phyloP scores from a whole-genome alignment of 1,140 invertebrate genomes.

The Drosophila navojoa region DNA sequence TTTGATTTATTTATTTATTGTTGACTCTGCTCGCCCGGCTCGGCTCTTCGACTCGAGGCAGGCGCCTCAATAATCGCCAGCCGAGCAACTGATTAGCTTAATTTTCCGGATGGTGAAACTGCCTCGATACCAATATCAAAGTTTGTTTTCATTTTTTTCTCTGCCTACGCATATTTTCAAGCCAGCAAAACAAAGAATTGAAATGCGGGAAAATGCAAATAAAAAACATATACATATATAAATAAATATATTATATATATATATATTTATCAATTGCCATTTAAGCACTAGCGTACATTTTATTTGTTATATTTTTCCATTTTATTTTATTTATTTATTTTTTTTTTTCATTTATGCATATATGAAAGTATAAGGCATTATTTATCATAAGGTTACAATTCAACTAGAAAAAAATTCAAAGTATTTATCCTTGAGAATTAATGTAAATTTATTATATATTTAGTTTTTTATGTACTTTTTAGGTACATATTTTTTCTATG shows the following conservation, averaged over 20 bases:
- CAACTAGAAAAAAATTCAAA: too few relatives aligned
- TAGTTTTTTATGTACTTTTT: too few relatives aligned
- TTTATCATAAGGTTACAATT: conserved; percentile 6
- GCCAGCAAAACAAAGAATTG: not conserved
- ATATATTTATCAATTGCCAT: too few relatives aligned
- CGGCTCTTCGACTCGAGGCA: conserved; percentile 8
- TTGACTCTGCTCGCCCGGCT: conserved; percentile 40
- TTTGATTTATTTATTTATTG: conserved; percentile 81
- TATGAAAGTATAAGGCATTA: not conserved
- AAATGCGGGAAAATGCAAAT: not conserved
- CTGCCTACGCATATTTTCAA: not conserved
- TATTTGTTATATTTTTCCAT: too few relatives aligned
- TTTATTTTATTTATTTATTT: too few relatives aligned
- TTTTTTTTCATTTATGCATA: not conserved
- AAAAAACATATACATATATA: not conserved
- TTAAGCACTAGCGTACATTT: too few relatives aligned
- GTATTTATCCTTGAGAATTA: not conserved
- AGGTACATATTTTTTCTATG: too few relatives aligned
- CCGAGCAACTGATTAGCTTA: conserved; percentile 77
- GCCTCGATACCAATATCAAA: conserved; percentile 47
- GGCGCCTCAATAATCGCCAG: conserved; percentile 69
- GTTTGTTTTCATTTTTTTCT: conserved; percentile 11
- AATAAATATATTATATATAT: not conserved
- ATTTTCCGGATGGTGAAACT: conserved; percentile 62
- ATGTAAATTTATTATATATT: not conserved